A percentile compares a stretch with the other conserved stretches of the same genome.
These are phyloP conservation scores for Hemicordylus capensis DNA, from an alignment of 2,113 vertebrate species.

Conservation along the genomic window DNA sequence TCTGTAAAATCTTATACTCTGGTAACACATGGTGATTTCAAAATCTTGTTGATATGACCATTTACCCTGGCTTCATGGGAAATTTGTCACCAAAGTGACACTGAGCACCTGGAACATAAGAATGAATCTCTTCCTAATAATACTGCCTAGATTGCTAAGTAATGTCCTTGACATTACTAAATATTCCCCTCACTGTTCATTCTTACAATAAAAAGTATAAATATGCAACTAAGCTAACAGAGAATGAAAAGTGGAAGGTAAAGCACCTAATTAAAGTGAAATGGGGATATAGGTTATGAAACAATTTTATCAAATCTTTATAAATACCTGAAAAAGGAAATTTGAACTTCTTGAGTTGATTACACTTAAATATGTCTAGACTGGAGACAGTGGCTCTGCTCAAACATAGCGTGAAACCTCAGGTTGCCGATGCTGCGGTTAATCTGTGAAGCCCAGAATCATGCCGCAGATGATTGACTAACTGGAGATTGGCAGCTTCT, in stretches of 20 bases:
- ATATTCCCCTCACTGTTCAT: background rate
- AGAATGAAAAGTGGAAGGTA: background rate
- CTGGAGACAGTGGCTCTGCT: too few species aligned
- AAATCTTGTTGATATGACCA: background rate
- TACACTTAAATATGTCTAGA: background rate
- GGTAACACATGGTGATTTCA: background rate
- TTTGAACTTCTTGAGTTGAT: background rate
- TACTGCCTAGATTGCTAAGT: background rate
- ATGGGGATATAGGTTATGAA: background rate
- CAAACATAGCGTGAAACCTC: too few species aligned
- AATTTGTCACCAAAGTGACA: background rate
- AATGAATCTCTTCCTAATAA: background rate
- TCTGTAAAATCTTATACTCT: background rate
- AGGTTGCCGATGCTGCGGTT: too few species aligned
- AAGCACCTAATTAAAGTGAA: background rate
- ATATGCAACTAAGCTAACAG: background rate
- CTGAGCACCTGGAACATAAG: background rate
- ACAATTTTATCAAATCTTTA: background rate
- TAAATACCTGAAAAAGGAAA: background rate
- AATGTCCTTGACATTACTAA: rapidly evolving
- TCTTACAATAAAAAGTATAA: background rate
- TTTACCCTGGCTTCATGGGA: background rate
- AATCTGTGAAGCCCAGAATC: too few species aligned
- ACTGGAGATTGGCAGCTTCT: too few species aligned
- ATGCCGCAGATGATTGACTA: too few species aligned